phyloP scores from a whole-genome alignment of 1,140 invertebrate species.

The Hirudo medicinalis region DNA sequence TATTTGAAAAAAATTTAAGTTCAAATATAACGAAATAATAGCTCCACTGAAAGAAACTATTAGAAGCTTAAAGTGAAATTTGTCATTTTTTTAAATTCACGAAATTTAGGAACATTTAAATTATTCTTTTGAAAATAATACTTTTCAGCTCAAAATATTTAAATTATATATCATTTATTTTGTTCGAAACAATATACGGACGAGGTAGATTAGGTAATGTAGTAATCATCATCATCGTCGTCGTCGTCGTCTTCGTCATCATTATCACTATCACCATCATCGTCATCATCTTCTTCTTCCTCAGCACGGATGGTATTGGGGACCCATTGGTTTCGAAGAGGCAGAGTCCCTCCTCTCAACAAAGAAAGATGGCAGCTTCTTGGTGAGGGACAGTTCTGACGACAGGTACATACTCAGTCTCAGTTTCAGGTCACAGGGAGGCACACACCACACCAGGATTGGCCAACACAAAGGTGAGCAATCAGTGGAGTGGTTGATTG shows the following conservation, averaged over 20 bases:
- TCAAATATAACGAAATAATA: no score
- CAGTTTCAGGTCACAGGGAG: conserved; percentile 83
- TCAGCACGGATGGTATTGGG: conserved; percentile 96
- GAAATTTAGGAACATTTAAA: no score
- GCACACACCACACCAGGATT: conserved; percentile 83
- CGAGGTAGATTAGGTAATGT: no score
- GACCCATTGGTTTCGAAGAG: conserved; percentile 79
- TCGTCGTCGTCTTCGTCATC: neutral
- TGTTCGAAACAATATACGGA: no score
- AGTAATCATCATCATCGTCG: neutral
- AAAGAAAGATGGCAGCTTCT: conserved; percentile 80
- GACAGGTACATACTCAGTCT: conserved; percentile 93
- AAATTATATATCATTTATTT: no score
- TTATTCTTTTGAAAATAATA: no score
- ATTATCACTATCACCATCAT: conserved; percentile 2
- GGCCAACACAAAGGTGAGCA: conserved; percentile 51
- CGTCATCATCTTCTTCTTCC: conserved; percentile 25
- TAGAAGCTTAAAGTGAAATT: no score
- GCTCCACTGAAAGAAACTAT: no score
- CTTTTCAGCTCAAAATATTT: no score
- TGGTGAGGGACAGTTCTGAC: conserved; percentile 90
- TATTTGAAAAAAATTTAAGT: no score
- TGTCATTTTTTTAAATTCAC: no score
- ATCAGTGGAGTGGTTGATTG: neutral
- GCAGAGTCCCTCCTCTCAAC: conserved; percentile 85